phyloP scores from a whole-genome alignment of 2,113 vertebrate genomes.

The Aptenodytes forsteri region DNA sequence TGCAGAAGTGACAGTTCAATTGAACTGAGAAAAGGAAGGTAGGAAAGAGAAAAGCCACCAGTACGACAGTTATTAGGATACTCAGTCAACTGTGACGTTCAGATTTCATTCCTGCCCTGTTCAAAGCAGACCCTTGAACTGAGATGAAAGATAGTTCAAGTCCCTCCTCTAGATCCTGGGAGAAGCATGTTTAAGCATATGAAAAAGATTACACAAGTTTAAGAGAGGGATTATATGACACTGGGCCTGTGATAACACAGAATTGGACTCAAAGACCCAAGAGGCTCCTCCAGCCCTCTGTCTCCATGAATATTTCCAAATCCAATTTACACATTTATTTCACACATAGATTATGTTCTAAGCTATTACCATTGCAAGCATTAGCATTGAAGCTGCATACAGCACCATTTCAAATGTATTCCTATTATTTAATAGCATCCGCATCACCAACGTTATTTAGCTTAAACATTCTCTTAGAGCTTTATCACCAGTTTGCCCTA shows the following conservation, averaged over 20 bases:
- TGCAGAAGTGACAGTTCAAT: neutral
- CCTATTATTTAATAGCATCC: neutral
- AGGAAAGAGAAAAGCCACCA: neutral
- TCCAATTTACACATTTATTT: conserved; percentile 32
- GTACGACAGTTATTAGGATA: neutral
- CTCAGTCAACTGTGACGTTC: neutral
- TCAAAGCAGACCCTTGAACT: conserved; percentile 6
- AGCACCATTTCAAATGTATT: neutral
- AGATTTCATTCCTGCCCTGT: neutral
- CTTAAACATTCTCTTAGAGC: neutral
- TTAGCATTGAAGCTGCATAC: neutral
- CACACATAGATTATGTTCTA: conserved; percentile 4
- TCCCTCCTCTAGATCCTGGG: neutral
- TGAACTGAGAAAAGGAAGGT: neutral
- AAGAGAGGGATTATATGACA: conserved; percentile 7
- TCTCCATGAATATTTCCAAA: conserved; percentile 8
- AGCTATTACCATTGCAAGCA: neutral
- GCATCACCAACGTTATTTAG: neutral
- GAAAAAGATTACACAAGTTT: conserved; percentile 16
- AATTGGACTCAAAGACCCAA: neutral
- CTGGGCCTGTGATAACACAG: neutral
- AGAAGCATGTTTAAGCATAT: neutral
- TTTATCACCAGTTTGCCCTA: neutral
- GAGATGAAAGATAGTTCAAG: conserved; percentile 12
- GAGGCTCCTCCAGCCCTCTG: neutral